A percentile compares a stretch with the other conserved stretches of the same genome.
Conservation (phyloP, 1,140 invertebrate genomes). For the Daktulosphaira vitifoliae region DNA sequence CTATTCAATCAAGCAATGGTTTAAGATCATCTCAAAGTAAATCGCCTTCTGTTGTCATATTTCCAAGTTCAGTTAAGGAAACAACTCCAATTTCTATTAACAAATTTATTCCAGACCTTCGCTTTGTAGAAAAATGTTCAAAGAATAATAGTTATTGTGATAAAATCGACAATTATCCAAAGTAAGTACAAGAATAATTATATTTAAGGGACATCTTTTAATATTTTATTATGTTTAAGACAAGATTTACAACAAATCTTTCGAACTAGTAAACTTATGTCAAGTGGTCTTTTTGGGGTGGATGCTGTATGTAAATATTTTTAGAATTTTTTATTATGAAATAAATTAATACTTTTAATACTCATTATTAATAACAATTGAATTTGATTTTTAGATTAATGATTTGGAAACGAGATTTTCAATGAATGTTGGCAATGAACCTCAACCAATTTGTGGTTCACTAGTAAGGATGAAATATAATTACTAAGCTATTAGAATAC, state of each 20-base stretch:
- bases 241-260: constrained; percentile 2
- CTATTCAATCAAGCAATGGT: neutral
- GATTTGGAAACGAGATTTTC: constrained; percentile 13
- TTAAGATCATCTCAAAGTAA: constrained; percentile 1
- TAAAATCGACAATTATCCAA: constrained; percentile 21
- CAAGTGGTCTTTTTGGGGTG: neutral
- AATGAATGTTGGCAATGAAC: neutral
- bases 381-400: constrained; percentile 5
- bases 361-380: no score
- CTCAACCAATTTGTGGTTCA: constrained; percentile 13
- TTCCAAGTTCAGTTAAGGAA: constrained; percentile 5
- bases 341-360: no score
- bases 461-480: neutral
- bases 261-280: constrained; percentile 25
- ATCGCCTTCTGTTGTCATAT: neutral
- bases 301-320: constrained; percentile 3
- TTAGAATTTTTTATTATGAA: neutral
- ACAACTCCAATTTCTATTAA: neutral
- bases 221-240: constrained; percentile 1
- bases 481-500: no score
- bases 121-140: constrained; percentile 2
- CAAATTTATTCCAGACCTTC: constrained; percentile 11
- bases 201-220: neutral
- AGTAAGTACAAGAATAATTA: neutral
- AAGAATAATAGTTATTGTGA: constrained; percentile 1